phyloP scores from a whole-genome alignment of 2,797 vertebrate species.

The Leptatherina wallacei region DNA sequence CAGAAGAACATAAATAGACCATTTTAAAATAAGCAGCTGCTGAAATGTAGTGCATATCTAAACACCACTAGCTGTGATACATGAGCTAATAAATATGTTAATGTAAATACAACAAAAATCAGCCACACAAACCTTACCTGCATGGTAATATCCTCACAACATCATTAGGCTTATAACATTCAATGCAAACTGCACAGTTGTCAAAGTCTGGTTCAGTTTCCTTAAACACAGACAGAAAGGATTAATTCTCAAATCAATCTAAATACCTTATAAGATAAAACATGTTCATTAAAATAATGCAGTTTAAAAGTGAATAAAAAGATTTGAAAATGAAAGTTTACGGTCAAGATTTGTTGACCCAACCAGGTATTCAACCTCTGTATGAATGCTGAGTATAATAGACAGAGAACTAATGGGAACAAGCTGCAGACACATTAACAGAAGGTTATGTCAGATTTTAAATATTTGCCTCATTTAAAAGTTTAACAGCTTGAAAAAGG shows the following conservation, averaged over 20 bases:
- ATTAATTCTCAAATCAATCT: not conserved
- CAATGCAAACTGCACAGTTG: slow-evolving; percentile 98
- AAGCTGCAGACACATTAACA: no score
- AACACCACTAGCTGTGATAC: not conserved
- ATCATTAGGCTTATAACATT: slow-evolving; percentile 96
- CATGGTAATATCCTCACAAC: slow-evolving; percentile 96
- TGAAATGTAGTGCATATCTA: not conserved
- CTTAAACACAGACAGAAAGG: slow-evolving; percentile 76
- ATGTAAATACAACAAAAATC: not conserved
- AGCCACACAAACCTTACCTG: slow-evolving; percentile 84
- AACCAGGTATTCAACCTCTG: not conserved
- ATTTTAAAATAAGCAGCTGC: not conserved
- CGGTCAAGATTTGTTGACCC: not conserved
- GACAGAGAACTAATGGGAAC: no score
- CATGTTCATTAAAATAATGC: not conserved
- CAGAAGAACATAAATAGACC: not conserved
- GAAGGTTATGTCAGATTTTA: no score
- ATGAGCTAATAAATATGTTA: not conserved
- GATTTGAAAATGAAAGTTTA: no score
- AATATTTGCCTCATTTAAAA: no score
- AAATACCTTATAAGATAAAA: not conserved
- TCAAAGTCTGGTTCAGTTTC: slow-evolving; percentile 97
- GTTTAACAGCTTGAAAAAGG: no score
- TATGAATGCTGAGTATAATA: no score
- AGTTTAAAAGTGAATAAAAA: not conserved